phyloP scores from a whole-genome alignment of 1,140 invertebrate genomes.

The Planococcus citri region DNA sequence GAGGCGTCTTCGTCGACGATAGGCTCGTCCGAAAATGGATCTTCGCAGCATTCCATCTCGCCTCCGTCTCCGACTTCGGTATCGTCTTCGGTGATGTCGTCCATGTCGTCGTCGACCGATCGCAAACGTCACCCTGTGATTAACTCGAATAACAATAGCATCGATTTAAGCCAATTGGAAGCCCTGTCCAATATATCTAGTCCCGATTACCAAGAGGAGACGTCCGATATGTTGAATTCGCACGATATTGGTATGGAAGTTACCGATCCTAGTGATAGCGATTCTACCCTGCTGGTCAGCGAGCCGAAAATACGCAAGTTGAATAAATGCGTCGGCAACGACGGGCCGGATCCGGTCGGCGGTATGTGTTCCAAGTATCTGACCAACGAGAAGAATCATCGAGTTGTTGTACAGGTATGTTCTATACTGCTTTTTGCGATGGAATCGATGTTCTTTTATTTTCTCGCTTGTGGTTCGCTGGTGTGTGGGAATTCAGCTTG shows the following conservation, averaged over 20 bases:
- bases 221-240: conserved; percentile 48
- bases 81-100: conserved; percentile 73
- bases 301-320: conserved; percentile 36
- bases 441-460: too few species aligned
- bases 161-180: conserved; percentile 26
- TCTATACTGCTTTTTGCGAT: too few species aligned
- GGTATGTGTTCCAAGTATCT: conserved; percentile 18
- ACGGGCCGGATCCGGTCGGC: not conserved
- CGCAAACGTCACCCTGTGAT: conserved; percentile 24
- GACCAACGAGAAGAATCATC: conserved; percentile 42
- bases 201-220: conserved; percentile 70
- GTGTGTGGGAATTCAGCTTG: too few species aligned
- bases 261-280: conserved; percentile 72
- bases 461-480: too few species aligned
- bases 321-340: conserved; percentile 7
- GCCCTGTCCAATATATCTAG: conserved; percentile 75
- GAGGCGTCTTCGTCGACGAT: conserved; percentile 13
- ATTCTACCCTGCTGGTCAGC: conserved; percentile 42
- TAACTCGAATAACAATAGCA: conserved; percentile 21
- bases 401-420: conserved; percentile 65
- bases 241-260: conserved; percentile 62
- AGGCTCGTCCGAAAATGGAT: conserved; percentile 20
- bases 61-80: conserved; percentile 70
- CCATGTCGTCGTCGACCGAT: conserved; percentile 39
- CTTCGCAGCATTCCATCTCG: conserved; percentile 33